A percentile compares a stretch with the other conserved stretches of the same genome.
phyloP scores from a whole-genome alignment of 2,113 vertebrate species.

The Nycticryphes semicollaris region DNA sequence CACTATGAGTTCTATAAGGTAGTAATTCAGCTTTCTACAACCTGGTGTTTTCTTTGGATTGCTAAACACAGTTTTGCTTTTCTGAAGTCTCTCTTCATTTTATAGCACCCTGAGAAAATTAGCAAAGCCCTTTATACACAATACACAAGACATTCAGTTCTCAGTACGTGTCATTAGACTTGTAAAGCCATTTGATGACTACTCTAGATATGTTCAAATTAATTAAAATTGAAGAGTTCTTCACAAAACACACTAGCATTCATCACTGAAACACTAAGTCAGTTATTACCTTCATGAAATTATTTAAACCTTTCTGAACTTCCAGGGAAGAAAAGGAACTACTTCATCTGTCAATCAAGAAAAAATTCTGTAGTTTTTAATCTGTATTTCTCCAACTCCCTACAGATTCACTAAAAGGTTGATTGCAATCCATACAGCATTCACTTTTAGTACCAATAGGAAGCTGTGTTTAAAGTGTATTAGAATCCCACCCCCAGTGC shows the following conservation, averaged over 20 bases:
- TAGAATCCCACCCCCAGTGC: background rate
- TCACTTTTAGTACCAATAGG: background rate
- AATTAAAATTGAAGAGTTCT: conserved; percentile 53
- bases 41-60: background rate
- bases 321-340: conserved; percentile 11
- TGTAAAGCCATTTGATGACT: conserved; percentile 31
- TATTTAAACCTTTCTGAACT: conserved; percentile 46
- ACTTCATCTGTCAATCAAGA: conserved; percentile 36
- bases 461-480: background rate
- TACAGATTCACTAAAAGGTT: background rate
- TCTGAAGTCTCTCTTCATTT: background rate
- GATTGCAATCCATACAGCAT: background rate
- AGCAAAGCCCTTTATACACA: background rate
- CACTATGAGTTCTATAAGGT: background rate
- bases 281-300: conserved; percentile 34
- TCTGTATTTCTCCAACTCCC: conserved; percentile 26
- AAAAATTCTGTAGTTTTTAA: background rate
- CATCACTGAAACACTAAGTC: background rate
- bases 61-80: conserved; percentile 3
- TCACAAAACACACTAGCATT: background rate
- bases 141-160: background rate
- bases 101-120: background rate
- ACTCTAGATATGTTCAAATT: conserved; percentile 14
- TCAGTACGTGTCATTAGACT: background rate
- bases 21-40: background rate